phyloP scores from a whole-genome alignment of 2,888 invertebrate genomes.

The Lasioglossum vierecki region DNA sequence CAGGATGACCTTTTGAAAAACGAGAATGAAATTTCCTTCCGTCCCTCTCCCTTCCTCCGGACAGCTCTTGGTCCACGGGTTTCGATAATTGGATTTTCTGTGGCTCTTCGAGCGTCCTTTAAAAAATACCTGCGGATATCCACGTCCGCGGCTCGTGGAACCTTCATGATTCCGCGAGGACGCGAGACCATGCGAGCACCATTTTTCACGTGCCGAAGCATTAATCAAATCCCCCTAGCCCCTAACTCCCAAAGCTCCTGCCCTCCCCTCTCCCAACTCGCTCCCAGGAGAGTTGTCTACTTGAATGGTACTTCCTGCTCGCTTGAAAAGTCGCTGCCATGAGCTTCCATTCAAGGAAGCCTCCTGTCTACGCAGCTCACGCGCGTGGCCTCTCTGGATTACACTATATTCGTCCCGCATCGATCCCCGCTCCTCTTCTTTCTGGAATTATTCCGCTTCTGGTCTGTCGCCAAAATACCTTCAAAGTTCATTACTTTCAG shows the following conservation, averaged over 20 bases:
- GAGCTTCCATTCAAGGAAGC: slow-evolving; percentile 37
- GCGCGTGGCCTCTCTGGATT: slow-evolving; percentile 5
- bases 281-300: slow-evolving; percentile 38
- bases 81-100: slow-evolving; percentile 42
- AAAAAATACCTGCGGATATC: slow-evolving; percentile 42
- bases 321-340: slow-evolving; percentile 32
- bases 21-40: slow-evolving; percentile 10
- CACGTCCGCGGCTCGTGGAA: slow-evolving; percentile 16
- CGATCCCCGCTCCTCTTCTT: not conserved
- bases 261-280: slow-evolving; percentile 15
- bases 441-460: not conserved
- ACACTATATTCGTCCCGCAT: not conserved
- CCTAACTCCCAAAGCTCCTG: not conserved
- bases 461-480: not conserved
- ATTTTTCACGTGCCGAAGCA: slow-evolving; percentile 77
- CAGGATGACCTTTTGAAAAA: slow-evolving; percentile 30
- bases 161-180: slow-evolving; percentile 51
- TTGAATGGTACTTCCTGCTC: slow-evolving; percentile 40
- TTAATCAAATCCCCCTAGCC: slow-evolving; percentile 75
- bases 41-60: not conserved
- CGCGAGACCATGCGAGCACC: slow-evolving; percentile 56
- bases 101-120: slow-evolving; percentile 12
- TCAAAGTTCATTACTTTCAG: not conserved
- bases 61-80: not conserved
- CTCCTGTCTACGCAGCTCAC: slow-evolving; percentile 30